These are phyloP conservation scores for Mastomys coucha DNA, from an alignment of 2,113 vertebrate genomes.

Conservation along the genomic window DNA sequence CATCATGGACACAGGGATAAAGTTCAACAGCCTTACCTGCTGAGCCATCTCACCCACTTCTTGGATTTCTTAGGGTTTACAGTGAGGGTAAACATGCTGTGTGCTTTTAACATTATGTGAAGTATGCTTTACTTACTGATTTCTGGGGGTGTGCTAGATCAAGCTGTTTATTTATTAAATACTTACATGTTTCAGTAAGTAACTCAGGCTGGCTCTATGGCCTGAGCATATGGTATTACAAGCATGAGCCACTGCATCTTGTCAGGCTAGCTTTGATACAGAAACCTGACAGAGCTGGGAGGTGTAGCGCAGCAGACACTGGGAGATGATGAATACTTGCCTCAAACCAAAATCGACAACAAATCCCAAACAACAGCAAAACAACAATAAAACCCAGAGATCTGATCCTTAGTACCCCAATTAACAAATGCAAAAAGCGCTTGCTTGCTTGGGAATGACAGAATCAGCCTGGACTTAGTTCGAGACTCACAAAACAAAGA, in stretches of 20 bases:
- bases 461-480: too few species aligned
- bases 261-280: neutral
- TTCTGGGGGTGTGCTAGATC: neutral
- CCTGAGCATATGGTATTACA: too few species aligned
- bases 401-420: neutral
- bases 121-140: neutral
- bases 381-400: neutral
- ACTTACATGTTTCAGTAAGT: neutral
- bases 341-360: neutral
- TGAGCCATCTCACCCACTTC: neutral
- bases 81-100: neutral
- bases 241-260: neutral
- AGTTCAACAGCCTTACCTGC: neutral
- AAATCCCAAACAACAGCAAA: neutral
- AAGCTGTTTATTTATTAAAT: neutral
- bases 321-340: neutral
- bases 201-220: neutral
- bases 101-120: neutral
- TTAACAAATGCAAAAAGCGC: neutral
- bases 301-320: neutral
- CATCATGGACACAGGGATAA: neutral
- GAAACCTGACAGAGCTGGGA: neutral
- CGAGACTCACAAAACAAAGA: neutral
- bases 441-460: too few species aligned
- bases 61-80: neutral